phyloP scores from a whole-genome alignment of 2,113 vertebrate genomes.

The Tamias sibiricus region DNA sequence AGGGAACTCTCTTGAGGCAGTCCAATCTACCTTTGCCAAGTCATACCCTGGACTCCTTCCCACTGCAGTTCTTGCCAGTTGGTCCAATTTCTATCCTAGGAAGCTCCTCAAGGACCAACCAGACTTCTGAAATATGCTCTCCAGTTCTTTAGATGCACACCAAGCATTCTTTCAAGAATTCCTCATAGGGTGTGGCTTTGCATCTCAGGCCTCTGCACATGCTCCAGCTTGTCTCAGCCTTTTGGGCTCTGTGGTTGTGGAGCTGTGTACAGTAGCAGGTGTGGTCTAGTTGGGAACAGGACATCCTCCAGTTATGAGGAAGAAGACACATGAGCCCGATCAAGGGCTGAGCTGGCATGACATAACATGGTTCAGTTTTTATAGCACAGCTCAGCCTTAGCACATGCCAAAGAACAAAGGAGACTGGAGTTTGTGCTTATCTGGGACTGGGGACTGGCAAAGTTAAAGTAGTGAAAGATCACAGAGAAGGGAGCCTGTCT shows the following conservation, averaged over 20 bases:
- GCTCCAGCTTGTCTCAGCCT: not conserved
- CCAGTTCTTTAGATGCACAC: fast-evolving
- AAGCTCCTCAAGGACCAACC: not conserved
- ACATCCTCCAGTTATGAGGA: not conserved
- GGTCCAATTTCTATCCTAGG: not conserved
- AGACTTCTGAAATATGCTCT: not conserved
- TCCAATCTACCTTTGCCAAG: not conserved
- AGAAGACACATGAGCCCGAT: not conserved
- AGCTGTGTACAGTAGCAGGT: not conserved
- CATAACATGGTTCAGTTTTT: fast-evolving
- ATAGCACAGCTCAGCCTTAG: not conserved
- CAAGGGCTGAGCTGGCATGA: not conserved
- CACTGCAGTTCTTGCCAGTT: not conserved
- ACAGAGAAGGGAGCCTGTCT: not conserved
- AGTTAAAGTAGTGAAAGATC: fast-evolving
- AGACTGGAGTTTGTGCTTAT: not conserved
- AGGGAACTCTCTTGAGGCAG: not conserved
- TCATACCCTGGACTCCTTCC: not conserved
- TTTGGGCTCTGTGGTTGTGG: not conserved
- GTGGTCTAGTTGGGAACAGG: not conserved
- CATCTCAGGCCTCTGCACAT: not conserved
- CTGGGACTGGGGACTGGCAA: not conserved
- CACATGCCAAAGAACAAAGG: not conserved
- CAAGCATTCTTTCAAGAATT: not conserved
- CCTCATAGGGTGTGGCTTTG: not conserved